A percentile compares a stretch with the other conserved stretches of the same genome.
phyloP scores from a whole-genome alignment of 92 coral and sea anemone species.

The Heteractis magnifica region DNA sequence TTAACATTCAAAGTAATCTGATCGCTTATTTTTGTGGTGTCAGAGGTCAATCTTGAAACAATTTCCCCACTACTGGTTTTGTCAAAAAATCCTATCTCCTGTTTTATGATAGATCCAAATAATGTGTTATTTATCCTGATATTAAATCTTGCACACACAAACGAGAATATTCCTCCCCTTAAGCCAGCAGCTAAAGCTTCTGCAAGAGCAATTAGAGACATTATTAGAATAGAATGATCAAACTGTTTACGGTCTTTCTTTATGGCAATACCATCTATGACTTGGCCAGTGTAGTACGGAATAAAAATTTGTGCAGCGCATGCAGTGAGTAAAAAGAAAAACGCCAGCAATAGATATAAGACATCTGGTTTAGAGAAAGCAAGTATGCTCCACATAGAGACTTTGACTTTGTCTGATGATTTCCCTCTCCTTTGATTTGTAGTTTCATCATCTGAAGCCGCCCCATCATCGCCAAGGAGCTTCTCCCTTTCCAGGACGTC shows the following conservation, averaged over 20 bases:
- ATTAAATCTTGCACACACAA: conserved; percentile 75
- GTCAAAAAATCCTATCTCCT: conserved; percentile 95
- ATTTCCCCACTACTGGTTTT: conserved; percentile 88
- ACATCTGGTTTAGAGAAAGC: conserved; percentile 88
- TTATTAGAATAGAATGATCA: conserved; percentile 58
- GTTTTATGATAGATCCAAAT: conserved; percentile 81
- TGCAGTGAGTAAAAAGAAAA: conserved; percentile 70
- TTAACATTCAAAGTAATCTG: conserved; percentile 87
- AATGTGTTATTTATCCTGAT: conserved; percentile 77
- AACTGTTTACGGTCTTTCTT: conserved; percentile 73
- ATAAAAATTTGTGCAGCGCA: conserved; percentile 93
- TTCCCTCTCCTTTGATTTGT: neutral
- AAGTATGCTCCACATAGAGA: conserved; percentile 63
- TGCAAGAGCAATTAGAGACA: conserved; percentile 72
- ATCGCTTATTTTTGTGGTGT: conserved; percentile 96
- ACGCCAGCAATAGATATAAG: conserved; percentile 65
- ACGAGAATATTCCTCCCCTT: conserved; percentile 83
- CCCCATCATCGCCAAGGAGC: conserved; percentile 29
- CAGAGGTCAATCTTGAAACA: conserved; percentile 90
- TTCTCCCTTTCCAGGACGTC: conserved; percentile 67
- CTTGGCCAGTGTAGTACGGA: conserved; percentile 90
- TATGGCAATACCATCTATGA: conserved; percentile 95
- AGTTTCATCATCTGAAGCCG: conserved; percentile 21
- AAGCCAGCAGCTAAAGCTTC: conserved; percentile 88
- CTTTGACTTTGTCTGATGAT: conserved; percentile 30